Evolutionary conservation across 2,113 vertebrate species (phyloP), one percentile per base, ranked within the genome.

Genomic region (Hucho hucho): DNA sequence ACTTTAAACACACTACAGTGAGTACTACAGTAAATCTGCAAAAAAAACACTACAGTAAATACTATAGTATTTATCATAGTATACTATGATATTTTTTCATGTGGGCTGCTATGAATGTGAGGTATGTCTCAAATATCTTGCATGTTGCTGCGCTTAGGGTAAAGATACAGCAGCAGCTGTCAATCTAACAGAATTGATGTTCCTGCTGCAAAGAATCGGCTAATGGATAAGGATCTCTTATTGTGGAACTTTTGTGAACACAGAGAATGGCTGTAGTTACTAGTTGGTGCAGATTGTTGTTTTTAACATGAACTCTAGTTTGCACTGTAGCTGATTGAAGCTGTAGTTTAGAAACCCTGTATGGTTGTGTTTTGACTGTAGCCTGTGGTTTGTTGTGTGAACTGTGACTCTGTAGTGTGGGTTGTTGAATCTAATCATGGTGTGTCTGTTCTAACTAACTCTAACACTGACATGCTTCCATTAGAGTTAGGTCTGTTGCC

Each of bases 101-200:
- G 37, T 43, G 37, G 9, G 37, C 37, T 43, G 37, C 37, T 43
- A 11, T 13, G 53, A 43, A 43, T 43, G 37, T 43, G 37, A 43
- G 37, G 43, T 68, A 2, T 67, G 16, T 69, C 65, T 70, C 16
- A 28, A 68, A 61, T 61, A 53, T 47, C 7, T 20, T 78, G 65
- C 72, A 73, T 78, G 37, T 43, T 43, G 14, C 49, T 53, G 49
- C 12, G 49, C 49, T 53, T 73, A n/a, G 63, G 75, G 20, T 11
- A 43, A 43, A 16, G 13, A 22, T 3, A 61, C 18, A n/a, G 20
- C n/a, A 16, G 18, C 4, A 6, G 49, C 69, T 72, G 20, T 32
- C 28, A 13, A 14, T 53, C 58, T 53, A 18, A 70, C 28, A 28
- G 13, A 25, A 43, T 67, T 16, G 18, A 7, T 32, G 5, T 32